Evolutionary conservation across 92 coral and sea anemone species (phyloP).

Genomic region (Phenganax marumi): DNA sequence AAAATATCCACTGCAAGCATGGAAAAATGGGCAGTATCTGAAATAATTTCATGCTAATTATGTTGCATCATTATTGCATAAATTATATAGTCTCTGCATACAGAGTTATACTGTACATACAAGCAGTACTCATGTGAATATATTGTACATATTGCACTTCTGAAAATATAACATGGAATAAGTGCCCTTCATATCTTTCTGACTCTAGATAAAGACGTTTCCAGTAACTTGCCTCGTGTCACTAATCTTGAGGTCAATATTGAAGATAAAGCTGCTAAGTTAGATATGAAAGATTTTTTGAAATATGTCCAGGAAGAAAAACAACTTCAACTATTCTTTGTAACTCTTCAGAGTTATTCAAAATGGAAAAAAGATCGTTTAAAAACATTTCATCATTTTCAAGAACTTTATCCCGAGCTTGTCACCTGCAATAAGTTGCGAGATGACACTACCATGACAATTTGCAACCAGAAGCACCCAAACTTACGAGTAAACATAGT

Average conservation of each 20-base stretch:
- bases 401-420: constrained; percentile 65
- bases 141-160: neutral
- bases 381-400: constrained; percentile 76
- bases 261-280: constrained; percentile 53
- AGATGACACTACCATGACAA: constrained; percentile 57
- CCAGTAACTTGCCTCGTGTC: constrained; percentile 39
- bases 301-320: constrained; percentile 57
- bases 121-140: neutral
- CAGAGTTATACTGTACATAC: no score
- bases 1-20: no score
- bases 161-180: neutral
- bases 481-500: constrained; percentile 59
- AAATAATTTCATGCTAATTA: no score
- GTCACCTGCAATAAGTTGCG: constrained; percentile 55
- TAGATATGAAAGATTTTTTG: constrained; percentile 64
- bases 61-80: no score
- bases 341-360: constrained; percentile 65
- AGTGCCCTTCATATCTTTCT: no score
- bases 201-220: constrained; percentile 49
- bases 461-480: constrained; percentile 56
- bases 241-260: constrained; percentile 52
- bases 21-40: no score
- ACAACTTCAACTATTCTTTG: constrained; percentile 65
- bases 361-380: constrained; percentile 64
- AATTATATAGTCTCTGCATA: no score